These are phyloP conservation scores for Pterostichus madidus DNA, from an alignment of 2,888 invertebrate genomes.

Conservation along the genomic window DNA sequence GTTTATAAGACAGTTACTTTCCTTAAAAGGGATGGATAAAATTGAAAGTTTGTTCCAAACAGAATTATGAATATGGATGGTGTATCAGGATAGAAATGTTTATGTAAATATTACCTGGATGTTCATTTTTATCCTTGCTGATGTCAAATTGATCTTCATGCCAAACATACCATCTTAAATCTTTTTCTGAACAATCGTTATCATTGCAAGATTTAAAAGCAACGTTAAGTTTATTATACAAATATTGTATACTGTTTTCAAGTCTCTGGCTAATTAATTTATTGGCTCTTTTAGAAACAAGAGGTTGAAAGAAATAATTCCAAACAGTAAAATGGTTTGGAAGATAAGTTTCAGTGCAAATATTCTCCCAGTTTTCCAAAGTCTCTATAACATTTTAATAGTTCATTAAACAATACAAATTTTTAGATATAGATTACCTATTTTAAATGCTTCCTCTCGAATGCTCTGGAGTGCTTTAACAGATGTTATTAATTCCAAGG, in stretches of 20 bases:
- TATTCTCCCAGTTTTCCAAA: constrained; percentile 82
- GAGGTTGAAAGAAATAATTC: constrained; percentile 85
- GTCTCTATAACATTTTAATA: constrained; percentile 77
- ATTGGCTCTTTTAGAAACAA: constrained; percentile 85
- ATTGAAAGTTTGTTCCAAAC: no score
- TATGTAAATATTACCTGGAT: constrained; percentile 71
- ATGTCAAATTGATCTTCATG: constrained; percentile 82
- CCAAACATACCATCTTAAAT: constrained; percentile 87
- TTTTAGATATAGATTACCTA: constrained; percentile 76
- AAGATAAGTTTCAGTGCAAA: constrained; percentile 82
- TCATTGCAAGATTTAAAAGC: constrained; percentile 72
- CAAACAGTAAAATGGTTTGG: constrained; percentile 82
- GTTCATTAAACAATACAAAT: constrained; percentile 9
- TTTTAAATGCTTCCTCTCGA: constrained; percentile 83
- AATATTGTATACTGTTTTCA: constrained; percentile 73
- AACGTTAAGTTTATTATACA: constrained; percentile 76
- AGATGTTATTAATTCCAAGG: constrained; percentile 83
- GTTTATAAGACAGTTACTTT: no score
- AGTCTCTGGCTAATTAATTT: constrained; percentile 79
- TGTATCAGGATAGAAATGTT: not conserved
- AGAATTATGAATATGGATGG: no score
- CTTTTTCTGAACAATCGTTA: constrained; percentile 80
- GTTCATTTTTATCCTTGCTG: constrained; percentile 74
- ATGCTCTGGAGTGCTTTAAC: constrained; percentile 87
- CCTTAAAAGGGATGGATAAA: no score